Base-by-base conservation (phyloP, 2,888 invertebrate genomes). In the Pasiphila rectangulata region DNA sequence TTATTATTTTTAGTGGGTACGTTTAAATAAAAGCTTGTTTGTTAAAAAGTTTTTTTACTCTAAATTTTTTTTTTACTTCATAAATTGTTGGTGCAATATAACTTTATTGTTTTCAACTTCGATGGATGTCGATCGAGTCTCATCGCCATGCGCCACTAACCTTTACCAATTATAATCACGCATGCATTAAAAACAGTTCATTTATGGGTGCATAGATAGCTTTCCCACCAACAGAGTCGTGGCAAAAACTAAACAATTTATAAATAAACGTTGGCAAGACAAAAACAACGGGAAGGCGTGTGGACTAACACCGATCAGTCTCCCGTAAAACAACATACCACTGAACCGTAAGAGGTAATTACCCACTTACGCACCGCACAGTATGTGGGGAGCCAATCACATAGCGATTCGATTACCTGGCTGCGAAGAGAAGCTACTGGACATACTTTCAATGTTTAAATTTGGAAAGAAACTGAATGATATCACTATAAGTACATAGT, bases 331-430 rank as follows among this genome's bases (percentile, higher is more conserved):
- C 54, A 34, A 53, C 46, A 46, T 60, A 38, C 42, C 46, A 57
- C 29, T 59, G 56, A 57, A 54, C 56, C 57, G 56, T 59, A 44
- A 46, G 42, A 42, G 42, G 52, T 55, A 54, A 60, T 60, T 56
- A 54, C 49, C 41, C 44, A 52, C 52, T 59, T 52, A 55, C 53
- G 49, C 57, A 46, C 44, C 47, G 47, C 47, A 52, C 49, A 30
- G 51, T 46, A 52, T 49, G 43, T 54, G 46, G 56, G 47, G 46
- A 53, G 51, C 49, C 47, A 51, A 53, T 49, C 48, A 49, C 46
- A 38, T 39, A 38, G 27, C 7, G 21, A 15, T 35, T 20, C 32
- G 32, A 44, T 23, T 23, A 32, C 19, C 32, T 32, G 42, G 24
- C 17, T 32, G 32, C 17, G 32, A 40, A 30, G 40, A 21, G 40